Percentiles rank a stretch among this genome's conserved stretches.
Conservation (phyloP, 2,888 invertebrate species). For the Coelopa pilipes region DNA sequence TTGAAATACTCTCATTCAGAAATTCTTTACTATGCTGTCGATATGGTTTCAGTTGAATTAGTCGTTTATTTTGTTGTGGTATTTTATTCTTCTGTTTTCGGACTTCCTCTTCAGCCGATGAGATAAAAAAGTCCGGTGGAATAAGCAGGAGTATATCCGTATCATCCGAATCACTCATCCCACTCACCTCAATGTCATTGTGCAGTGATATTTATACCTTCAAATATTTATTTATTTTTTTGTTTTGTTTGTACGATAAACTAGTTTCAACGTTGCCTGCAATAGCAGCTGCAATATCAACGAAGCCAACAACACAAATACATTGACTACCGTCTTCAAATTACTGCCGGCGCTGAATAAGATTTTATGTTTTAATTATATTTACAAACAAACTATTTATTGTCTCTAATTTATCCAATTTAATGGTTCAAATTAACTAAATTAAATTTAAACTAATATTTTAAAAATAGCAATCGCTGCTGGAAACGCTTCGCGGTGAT, state of each 20-base stretch:
- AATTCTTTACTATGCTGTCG: conserved; percentile 3
- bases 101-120: conserved; percentile 66
- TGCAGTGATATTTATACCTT: background rate
- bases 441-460: too few relatives aligned
- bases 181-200: conserved; percentile 30
- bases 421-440: too few relatives aligned
- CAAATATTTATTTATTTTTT: background rate
- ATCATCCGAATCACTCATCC: conserved; percentile 81
- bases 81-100: conserved; percentile 33
- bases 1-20: conserved; percentile 25
- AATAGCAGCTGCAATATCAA: background rate
- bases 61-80: background rate
- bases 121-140: conserved; percentile 79
- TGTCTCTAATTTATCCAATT: too few relatives aligned
- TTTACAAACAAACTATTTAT: too few relatives aligned
- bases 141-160: conserved; percentile 83
- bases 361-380: too few relatives aligned
- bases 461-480: too few relatives aligned
- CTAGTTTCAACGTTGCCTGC: background rate
- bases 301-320: background rate
- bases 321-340: background rate
- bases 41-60: background rate
- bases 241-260: conserved; percentile 13
- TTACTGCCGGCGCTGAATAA: too few relatives aligned
- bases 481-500: too few relatives aligned